Conservation (phyloP, 2,113 vertebrate species). For the Oreocharis arfaki region DNA sequence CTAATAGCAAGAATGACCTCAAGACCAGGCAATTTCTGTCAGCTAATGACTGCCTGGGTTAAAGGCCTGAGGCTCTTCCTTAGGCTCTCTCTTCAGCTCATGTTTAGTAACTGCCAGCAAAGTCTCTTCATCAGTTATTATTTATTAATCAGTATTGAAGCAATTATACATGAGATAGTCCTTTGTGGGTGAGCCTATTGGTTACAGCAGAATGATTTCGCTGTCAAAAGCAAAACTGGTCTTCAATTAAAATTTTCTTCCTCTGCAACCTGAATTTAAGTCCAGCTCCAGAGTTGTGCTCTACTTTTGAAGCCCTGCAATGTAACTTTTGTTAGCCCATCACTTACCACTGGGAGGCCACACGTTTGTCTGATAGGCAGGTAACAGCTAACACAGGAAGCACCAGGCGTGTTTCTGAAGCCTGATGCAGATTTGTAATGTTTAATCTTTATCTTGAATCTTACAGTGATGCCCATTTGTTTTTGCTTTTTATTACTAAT, state of each 20-base stretch:
- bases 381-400: not conserved
- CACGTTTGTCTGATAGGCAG: not conserved
- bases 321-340: not conserved
- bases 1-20: constrained; percentile 48
- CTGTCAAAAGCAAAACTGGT: not conserved
- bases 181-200: constrained; percentile 17
- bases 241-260: not conserved
- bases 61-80: constrained; percentile 8
- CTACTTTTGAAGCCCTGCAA: not conserved
- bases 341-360: constrained; percentile 40
- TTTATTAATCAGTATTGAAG: constrained; percentile 68
- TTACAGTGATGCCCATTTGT: not conserved
- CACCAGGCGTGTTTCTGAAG: not conserved
- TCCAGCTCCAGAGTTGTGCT: not conserved
- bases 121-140: constrained; percentile 49
- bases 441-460: not conserved
- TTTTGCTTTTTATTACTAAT: not conserved
- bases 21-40: constrained; percentile 59
- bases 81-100: not conserved
- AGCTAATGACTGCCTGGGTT: constrained; percentile 49
- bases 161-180: constrained; percentile 41
- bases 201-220: constrained; percentile 43
- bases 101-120: constrained; percentile 55
- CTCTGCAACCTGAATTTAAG: not conserved
- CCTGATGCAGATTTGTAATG: not conserved